phyloP scores from a whole-genome alignment of 2,113 vertebrate species.

The Megaceryle maxima region DNA sequence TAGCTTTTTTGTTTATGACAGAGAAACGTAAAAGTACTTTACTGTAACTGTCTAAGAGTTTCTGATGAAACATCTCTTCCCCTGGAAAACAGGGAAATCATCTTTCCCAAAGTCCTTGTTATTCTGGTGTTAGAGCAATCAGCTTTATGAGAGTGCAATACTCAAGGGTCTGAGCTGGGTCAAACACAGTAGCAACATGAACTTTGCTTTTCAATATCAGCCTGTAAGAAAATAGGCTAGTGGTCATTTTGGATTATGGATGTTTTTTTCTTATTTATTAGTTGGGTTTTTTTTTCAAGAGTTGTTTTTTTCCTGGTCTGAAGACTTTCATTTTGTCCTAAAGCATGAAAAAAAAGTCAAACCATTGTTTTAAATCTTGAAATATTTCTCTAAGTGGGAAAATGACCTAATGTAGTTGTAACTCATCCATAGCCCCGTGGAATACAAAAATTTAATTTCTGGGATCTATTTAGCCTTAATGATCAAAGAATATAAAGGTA shows the following conservation, averaged over 20 bases:
- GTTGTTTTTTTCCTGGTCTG: neutral
- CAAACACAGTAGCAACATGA: neutral
- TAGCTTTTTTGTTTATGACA: neutral
- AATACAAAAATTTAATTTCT: neutral
- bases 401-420: neutral
- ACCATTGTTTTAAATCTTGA: neutral
- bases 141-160: neutral
- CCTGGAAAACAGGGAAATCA: neutral
- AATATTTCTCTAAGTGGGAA: neutral
- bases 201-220: neutral
- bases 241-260: neutral
- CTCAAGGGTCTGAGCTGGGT: neutral
- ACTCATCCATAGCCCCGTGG: neutral
- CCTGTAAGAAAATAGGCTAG: neutral
- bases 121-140: neutral
- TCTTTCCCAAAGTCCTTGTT: neutral
- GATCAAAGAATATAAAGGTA: neutral
- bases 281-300: neutral
- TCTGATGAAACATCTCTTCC: neutral
- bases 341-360: neutral
- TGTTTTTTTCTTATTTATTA: neutral
- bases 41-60: neutral
- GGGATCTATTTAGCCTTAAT: neutral
- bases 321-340: neutral
- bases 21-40: neutral